Base-by-base conservation (phyloP, 2,797 vertebrate species). In the Pangasius djambal region DNA sequence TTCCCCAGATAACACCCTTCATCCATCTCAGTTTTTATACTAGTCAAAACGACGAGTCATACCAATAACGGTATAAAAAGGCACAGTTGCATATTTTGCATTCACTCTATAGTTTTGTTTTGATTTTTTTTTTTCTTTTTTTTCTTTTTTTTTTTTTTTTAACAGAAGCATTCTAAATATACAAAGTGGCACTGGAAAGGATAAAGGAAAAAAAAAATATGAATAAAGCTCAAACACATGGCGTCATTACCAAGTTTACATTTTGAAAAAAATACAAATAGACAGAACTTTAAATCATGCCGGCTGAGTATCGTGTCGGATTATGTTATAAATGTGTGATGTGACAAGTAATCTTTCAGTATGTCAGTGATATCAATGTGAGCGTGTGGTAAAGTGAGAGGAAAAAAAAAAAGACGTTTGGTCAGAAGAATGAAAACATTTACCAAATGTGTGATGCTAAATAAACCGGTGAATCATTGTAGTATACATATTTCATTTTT, bases 71-170 rank as follows among this genome's bases (percentile, higher is more conserved):
- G 97, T 99, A 99, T 98, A 99, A 99, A 96, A 99, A 99, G 98
- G 98, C 98, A 99, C 98, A 97, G 97, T 99, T 99, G 98, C 98
- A 99, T 98, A 98, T 97, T 97, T 99, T 96, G 98, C 97, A 99
- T 99, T 99, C 98, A 97, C 97, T 96, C 97, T 96, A 96, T 94
- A 92, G 94, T 95, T 96, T 87, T 91, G 78, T 92, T 92, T 85
- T 87, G 85, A 93, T 89, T 91, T 91, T 91, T 91, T 34, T 74
- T 61, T 89, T 65, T 90, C 91, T 90, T 91, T 75, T 91, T 91
- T 90, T 91, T 28, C 20, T 65, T 55, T 85, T 86, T 9, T 8
- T 74, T 72, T 86, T 84, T 59, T 48, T 28, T 90, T 93, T 96
- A 97, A 97, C 96, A 97, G 97, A 98, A 99, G 96, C 97, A 98